Percentiles rank a stretch among this genome's conserved stretches.
Evolutionary conservation across 1,140 invertebrate species (phyloP).

Genomic region (Danaus melanippus): DNA sequence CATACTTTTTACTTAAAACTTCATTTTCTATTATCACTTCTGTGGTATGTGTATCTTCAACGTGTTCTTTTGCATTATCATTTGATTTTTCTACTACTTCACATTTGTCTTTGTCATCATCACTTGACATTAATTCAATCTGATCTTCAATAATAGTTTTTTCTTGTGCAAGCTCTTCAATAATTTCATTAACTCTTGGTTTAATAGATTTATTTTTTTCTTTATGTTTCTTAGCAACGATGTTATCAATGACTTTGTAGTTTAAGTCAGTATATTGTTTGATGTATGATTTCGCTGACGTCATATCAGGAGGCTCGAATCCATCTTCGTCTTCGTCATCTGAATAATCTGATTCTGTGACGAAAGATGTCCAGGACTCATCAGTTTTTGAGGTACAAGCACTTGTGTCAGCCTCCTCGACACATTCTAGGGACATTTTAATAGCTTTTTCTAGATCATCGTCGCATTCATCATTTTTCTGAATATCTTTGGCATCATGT

Average conservation of each 20-base stretch:
- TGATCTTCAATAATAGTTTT: conserved; percentile 48
- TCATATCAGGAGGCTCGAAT: conserved; percentile 45
- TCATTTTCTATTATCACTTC: not conserved
- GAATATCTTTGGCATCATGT: too few species aligned
- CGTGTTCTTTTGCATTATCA: not conserved
- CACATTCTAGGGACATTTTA: conserved; percentile 37
- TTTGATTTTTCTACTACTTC: not conserved
- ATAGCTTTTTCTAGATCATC: conserved; percentile 37
- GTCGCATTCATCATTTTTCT: conserved; percentile 31
- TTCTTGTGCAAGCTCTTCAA: conserved; percentile 52
- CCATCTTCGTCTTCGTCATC: conserved; percentile 44
- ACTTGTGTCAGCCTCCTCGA: conserved; percentile 36
- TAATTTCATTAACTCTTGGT: conserved; percentile 47
- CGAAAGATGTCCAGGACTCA: conserved; percentile 58
- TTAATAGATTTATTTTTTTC: conserved; percentile 37
- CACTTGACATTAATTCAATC: conserved; percentile 43
- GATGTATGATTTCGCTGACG: conserved; percentile 76
- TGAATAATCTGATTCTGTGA: conserved; percentile 49
- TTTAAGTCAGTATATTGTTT: conserved; percentile 82
- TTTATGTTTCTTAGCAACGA: conserved; percentile 55
- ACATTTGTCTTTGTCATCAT: conserved; percentile 23
- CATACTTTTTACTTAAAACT: conserved; percentile 10
- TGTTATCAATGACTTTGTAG: conserved; percentile 78
- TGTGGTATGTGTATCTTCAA: not conserved
- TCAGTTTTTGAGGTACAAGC: conserved; percentile 49